Conservation (phyloP, 2,113 vertebrate species). For the Dicerorhinus sumatrensis region DNA sequence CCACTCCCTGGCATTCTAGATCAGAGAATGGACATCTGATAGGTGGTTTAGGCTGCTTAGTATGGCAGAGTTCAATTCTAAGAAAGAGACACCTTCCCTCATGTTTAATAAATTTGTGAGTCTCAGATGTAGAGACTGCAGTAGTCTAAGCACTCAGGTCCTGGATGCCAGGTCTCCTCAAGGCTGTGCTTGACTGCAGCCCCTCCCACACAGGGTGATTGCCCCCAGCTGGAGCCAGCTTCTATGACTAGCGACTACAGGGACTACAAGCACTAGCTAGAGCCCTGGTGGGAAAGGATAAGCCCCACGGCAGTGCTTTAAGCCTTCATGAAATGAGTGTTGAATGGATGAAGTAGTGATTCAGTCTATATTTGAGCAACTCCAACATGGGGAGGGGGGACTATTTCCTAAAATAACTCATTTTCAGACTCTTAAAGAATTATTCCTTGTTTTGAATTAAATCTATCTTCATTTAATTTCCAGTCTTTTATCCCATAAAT, state of each 20-base stretch:
- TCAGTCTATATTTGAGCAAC: neutral
- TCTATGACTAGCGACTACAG: neutral
- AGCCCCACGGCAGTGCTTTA: neutral
- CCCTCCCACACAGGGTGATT: neutral
- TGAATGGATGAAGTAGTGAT: neutral
- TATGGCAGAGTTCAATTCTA: neutral
- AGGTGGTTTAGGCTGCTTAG: neutral
- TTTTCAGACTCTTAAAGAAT: neutral
- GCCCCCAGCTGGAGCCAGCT: neutral
- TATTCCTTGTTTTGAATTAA: conserved; percentile 39
- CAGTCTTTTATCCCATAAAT: neutral
- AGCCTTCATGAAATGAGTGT: neutral
- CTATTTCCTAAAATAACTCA: conserved; percentile 24
- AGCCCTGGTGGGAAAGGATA: neutral
- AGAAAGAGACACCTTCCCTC: neutral
- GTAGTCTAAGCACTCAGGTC: neutral
- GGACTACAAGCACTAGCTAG: neutral
- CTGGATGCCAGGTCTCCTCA: neutral
- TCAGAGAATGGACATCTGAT: neutral
- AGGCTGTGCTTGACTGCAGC: neutral
- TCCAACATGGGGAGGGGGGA: neutral
- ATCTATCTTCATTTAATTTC: conserved; percentile 5
- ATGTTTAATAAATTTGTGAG: neutral
- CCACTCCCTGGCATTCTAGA: neutral
- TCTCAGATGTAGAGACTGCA: neutral